Conservation (phyloP, 2,113 vertebrate species). For the Myrmecobius fasciatus region DNA sequence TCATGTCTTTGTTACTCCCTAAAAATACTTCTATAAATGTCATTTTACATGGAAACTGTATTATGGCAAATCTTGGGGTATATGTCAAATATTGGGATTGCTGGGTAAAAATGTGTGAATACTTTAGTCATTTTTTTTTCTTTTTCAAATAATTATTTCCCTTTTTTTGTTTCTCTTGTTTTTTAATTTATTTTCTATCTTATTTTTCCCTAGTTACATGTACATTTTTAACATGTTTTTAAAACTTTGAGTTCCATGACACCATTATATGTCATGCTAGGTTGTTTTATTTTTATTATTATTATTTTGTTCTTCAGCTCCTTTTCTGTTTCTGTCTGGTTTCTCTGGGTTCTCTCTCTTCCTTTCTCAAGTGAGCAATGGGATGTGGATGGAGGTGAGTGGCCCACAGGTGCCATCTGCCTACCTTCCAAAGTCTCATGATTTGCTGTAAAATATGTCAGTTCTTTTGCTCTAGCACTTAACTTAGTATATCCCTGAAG, state of each 20-base stretch:
- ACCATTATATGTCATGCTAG: constrained; percentile 78
- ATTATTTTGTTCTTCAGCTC: constrained; percentile 78
- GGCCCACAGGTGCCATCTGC: background rate
- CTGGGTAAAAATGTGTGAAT: background rate
- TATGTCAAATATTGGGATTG: background rate
- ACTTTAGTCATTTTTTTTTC: background rate
- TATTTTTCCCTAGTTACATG: no score
- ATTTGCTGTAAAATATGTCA: constrained; percentile 85
- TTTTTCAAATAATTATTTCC: background rate
- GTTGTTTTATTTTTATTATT: constrained; percentile 73
- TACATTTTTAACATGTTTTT: no score
- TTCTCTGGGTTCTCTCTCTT: background rate
- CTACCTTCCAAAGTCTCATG: constrained; percentile 49
- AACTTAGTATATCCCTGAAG: constrained; percentile 54
- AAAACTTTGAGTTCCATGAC: constrained; percentile 52
- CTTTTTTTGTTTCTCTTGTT: no score
- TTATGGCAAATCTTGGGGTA: background rate
- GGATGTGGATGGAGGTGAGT: no score
- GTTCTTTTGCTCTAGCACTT: constrained; percentile 61
- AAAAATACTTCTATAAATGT: background rate
- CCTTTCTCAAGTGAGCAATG: background rate
- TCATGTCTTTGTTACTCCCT: background rate
- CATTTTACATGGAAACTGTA: background rate
- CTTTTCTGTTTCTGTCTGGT: constrained; percentile 66
- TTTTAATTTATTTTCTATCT: no score